These are phyloP conservation scores for Scopus umbretta DNA, from an alignment of 2,113 vertebrate species.

Conservation along the genomic window DNA sequence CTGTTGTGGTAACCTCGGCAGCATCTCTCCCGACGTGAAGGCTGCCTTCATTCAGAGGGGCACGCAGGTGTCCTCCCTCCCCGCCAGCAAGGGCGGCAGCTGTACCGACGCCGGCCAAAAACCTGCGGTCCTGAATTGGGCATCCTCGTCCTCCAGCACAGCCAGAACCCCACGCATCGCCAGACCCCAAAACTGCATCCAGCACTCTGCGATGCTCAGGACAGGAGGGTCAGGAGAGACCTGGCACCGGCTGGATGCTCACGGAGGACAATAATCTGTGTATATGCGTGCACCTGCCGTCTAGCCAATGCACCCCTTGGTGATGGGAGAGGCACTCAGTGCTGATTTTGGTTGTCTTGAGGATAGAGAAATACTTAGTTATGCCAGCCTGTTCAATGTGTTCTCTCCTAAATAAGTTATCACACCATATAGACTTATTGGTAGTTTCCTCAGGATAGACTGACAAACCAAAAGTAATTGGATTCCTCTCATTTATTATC, in stretches of 20 bases:
- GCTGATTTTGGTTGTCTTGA: rapidly evolving
- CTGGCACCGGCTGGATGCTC: not conserved
- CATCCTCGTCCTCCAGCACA: rapidly evolving
- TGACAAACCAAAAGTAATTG: not conserved
- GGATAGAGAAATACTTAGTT: not conserved
- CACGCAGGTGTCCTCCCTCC: slow-evolving; percentile 1
- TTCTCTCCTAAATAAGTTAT: not conserved
- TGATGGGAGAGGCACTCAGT: not conserved
- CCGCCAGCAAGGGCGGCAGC: not conserved
- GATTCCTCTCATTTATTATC: not conserved
- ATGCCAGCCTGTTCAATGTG: rapidly evolving
- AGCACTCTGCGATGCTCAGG: not conserved
- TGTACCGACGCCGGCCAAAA: not conserved
- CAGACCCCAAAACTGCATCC: not conserved
- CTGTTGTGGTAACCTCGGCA: not conserved
- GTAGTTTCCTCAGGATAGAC: not conserved
- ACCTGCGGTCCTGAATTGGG: rapidly evolving
- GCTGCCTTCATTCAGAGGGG: slow-evolving; percentile 6
- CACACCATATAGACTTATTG: not conserved
- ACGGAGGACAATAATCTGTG: too few relatives aligned
- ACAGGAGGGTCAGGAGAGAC: not conserved
- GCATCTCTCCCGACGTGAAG: not conserved
- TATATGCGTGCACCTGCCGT: rapidly evolving
- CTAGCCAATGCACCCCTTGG: not conserved
- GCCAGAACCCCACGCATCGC: rapidly evolving